Conservation (phyloP, 1,140 invertebrate genomes). For the Ceratosolen fusciceps region DNA sequence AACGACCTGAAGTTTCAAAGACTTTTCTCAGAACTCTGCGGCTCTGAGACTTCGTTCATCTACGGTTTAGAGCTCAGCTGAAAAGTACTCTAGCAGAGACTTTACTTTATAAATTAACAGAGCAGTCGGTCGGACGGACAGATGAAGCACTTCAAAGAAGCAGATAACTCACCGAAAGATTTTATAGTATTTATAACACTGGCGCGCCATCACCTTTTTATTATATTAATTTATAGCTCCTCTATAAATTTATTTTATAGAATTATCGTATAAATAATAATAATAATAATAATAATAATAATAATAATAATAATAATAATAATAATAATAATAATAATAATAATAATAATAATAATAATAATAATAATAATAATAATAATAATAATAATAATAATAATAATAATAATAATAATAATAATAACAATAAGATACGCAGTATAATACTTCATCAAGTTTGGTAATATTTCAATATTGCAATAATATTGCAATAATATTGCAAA, state of each 20-base stretch:
- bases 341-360: no score
- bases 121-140: background rate
- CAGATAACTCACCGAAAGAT: background rate
- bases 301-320: no score
- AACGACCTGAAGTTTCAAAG: constrained; percentile 24
- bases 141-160: background rate
- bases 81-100: constrained; percentile 3
- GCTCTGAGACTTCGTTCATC: background rate
- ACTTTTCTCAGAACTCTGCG: background rate
- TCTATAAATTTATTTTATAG: background rate
- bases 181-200: background rate
- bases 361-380: no score
- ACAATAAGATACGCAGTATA: no score
- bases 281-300: background rate
- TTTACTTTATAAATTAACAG: constrained; percentile 31
- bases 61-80: constrained; percentile 7
- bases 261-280: background rate
- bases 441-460: no score
- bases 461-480: no score
- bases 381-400: no score
- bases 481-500: no score
- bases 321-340: no score
- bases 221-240: background rate
- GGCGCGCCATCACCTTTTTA: background rate
- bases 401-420: no score